A percentile compares a stretch with the other conserved stretches of the same genome.
Evolutionary conservation across 2,888 invertebrate species (phyloP).

Genomic region (Dasypolia templi): DNA sequence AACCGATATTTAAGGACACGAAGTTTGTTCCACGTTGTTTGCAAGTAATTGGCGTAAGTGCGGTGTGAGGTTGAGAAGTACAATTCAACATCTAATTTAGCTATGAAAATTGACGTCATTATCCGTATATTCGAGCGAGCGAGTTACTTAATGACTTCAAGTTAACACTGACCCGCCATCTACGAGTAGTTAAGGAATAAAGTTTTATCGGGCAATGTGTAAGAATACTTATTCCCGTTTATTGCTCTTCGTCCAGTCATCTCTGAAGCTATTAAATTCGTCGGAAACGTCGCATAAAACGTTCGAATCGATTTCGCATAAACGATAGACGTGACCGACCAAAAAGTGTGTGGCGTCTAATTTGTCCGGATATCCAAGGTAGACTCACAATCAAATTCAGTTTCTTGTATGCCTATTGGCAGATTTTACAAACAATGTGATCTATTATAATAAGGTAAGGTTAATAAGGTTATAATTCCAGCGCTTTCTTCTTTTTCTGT

Average conservation of each 20-base stretch:
- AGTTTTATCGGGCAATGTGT: conserved; percentile 87
- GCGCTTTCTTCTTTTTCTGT: too few relatives aligned
- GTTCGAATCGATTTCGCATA: conserved; percentile 89
- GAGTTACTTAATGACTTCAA: conserved; percentile 70
- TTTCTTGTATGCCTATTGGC: background rate
- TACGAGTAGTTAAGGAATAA: conserved; percentile 79
- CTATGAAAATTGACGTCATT: conserved; percentile 66
- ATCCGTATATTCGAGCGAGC: conserved; percentile 61
- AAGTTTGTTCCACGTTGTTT: conserved; percentile 59
- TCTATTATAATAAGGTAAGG: background rate
- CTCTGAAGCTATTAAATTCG: conserved; percentile 87
- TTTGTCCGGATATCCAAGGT: conserved; percentile 73
- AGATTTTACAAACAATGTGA: background rate
- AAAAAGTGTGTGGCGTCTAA: conserved; percentile 81
- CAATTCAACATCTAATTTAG: conserved; percentile 70
- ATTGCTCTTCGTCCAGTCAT: conserved; percentile 88
- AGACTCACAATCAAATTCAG: background rate
- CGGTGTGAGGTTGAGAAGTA: conserved; percentile 49
- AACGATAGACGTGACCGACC: conserved; percentile 88
- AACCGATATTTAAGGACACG: conserved; percentile 50
- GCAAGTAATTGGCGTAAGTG: conserved; percentile 48
- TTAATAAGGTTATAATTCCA: background rate
- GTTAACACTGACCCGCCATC: conserved; percentile 67
- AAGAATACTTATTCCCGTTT: conserved; percentile 88
- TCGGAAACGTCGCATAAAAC: conserved; percentile 89